phyloP scores from a whole-genome alignment of 2,113 vertebrate genomes.

The Rhegmatorhina hoffmannsi region DNA sequence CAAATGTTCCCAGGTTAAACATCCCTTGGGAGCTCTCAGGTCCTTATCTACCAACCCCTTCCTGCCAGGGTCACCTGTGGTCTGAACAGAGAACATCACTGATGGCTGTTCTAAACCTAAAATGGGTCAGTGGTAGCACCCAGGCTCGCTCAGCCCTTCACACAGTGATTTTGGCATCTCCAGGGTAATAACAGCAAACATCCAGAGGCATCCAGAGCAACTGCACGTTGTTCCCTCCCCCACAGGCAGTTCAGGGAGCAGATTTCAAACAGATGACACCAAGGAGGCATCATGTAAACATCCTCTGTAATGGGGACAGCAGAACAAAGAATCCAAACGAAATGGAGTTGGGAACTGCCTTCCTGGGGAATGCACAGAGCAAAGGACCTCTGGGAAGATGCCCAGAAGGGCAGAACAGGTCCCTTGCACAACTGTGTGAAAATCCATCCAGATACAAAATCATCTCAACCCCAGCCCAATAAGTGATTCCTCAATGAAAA shows the following conservation, averaged over 20 bases:
- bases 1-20: not conserved
- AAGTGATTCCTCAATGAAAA: not conserved
- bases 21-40: not conserved
- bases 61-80: not conserved
- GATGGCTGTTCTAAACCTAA: not conserved
- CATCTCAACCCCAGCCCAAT: not conserved
- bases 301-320: not conserved
- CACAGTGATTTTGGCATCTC: not conserved
- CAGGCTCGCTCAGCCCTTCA: not conserved
- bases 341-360: not conserved
- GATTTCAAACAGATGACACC: constrained; percentile 49
- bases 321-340: constrained; percentile 19
- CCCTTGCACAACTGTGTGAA: not conserved
- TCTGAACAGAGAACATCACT: not conserved
- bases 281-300: constrained; percentile 36
- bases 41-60: not conserved
- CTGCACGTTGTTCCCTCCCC: not conserved
- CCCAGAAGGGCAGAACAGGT: not conserved
- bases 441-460: not conserved
- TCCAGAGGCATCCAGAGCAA: constrained; percentile 32
- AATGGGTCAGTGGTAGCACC: not conserved
- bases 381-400: not conserved
- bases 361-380: not conserved
- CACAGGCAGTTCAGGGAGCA: not conserved
- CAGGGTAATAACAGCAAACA: not conserved